Conservation (phyloP, 2,888 invertebrate species). For the Acrobasis suavella region DNA sequence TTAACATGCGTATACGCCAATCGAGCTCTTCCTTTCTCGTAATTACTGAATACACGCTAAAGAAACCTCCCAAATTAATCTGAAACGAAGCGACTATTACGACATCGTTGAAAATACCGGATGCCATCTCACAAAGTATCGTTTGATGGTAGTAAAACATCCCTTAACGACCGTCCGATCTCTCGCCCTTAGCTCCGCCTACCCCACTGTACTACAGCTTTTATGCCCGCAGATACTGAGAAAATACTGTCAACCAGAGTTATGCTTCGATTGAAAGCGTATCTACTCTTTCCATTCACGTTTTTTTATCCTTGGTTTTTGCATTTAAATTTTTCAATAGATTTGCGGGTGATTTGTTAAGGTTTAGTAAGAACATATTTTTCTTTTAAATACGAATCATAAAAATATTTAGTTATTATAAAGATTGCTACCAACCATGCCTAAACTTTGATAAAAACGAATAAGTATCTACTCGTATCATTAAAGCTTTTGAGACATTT, state of each 20-base stretch:
- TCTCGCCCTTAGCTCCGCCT: conserved; percentile 63
- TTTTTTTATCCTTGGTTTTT: too few relatives aligned
- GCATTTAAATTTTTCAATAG: too few relatives aligned
- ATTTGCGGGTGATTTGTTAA: too few relatives aligned
- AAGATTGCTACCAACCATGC: too few relatives aligned
- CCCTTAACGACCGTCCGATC: conserved; percentile 78
- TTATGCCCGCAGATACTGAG: conserved; percentile 54
- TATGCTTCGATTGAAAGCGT: too few relatives aligned
- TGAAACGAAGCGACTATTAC: conserved; percentile 58
- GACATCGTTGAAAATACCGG: conserved; percentile 64
- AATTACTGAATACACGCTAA: neutral
- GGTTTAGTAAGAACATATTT: too few relatives aligned
- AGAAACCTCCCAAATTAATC: conserved; percentile 40
- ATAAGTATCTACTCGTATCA: too few relatives aligned
- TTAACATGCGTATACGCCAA: neutral
- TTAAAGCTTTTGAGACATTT: too few relatives aligned
- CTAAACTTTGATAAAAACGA: too few relatives aligned
- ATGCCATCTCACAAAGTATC: conserved; percentile 79
- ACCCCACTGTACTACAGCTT: conserved; percentile 55
- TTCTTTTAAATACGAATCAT: too few relatives aligned
- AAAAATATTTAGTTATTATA: too few relatives aligned
- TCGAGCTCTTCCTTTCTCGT: neutral
- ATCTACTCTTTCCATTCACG: too few relatives aligned
- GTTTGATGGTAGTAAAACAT: conserved; percentile 81
- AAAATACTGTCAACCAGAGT: neutral